These are phyloP conservation scores for Heterochromis multidens DNA, from an alignment of 2,113 vertebrate species.

Conservation along the genomic window DNA sequence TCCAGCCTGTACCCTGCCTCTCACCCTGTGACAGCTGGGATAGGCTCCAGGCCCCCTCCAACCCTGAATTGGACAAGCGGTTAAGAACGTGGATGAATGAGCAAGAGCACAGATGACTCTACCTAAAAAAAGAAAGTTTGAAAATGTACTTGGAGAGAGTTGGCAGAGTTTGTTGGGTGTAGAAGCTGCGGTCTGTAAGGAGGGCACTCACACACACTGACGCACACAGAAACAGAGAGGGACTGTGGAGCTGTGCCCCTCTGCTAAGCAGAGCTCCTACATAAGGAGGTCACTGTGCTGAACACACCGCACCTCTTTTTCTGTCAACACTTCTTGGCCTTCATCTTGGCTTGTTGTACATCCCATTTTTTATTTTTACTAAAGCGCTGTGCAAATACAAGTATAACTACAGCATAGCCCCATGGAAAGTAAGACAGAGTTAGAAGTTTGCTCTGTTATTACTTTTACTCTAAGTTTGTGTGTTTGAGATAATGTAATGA, in stretches of 20 bases:
- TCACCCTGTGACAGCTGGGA: no score
- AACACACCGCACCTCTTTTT: slow-evolving; percentile 14
- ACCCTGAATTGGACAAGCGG: not conserved
- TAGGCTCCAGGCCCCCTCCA: no score
- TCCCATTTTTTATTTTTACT: not conserved
- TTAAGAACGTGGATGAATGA: not conserved
- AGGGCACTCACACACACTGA: not conserved
- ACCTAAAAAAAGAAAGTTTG: not conserved
- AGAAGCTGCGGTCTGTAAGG: not conserved
- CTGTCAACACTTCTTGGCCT: not conserved
- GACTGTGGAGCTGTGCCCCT: slow-evolving; percentile 24
- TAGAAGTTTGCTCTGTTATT: not conserved
- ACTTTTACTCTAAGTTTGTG: not conserved
- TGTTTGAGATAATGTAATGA: not conserved
- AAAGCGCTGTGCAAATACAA: not conserved
- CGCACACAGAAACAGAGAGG: not conserved
- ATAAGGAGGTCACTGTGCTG: slow-evolving; percentile 57
- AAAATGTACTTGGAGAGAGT: not conserved
- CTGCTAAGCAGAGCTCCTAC: not conserved
- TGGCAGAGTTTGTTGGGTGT: not conserved
- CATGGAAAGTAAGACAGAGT: not conserved
- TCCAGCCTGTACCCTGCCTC: no score
- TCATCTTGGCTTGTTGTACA: not conserved
- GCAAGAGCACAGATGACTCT: not conserved
- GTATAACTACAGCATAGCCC: rapidly evolving